Evolutionary conservation across 1,140 invertebrate genomes (phyloP), one percentile per base, ranked within the genome.

Genomic region (Anastatus disparis): DNA sequence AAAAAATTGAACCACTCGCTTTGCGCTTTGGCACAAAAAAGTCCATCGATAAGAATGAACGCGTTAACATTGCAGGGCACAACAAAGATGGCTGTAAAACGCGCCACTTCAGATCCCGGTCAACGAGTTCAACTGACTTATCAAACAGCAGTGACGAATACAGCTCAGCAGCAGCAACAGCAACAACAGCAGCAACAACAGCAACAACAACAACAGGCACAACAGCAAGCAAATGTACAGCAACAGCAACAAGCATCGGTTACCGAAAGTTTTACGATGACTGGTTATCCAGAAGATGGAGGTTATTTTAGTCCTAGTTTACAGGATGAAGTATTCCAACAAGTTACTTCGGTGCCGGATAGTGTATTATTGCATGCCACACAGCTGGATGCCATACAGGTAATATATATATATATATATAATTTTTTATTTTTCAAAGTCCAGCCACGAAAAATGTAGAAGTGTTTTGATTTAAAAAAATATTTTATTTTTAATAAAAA

Each of bases 301-400:
- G 91, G 90, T 26, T 93, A 92, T 78, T 91, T 93, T 74, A 91
- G 90, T 71, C 91, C 91, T 2, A 90, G 89, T 71, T 82, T 93
- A 26, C 91, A 92, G 77, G 92, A 93, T 63, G 93, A 94, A 77
- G 92, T 94, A 1, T 94, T 91, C 73, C 88, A 93, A 73, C 93
- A 91, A 75, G 91, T 92, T 0, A 89, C 86, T 12, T 81, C 84
- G 3, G 85, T 87, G 61, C 86, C 90, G 26, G 91, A 93, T 72
- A 90, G 89, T 17, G 91, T 93, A 81, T 81, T 93, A 38, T 81
- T 93, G 24, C 91, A 93, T 75, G 87, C 90, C 3, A 88, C 89
- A 71, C 90, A 94, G 78, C 87, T 94, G 40, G 87, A 88, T 58
- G 84, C 87, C 15, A 86, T 88, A 65, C 87, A 88, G 78, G 87